Base-by-base conservation (phyloP, 2,113 vertebrate genomes). In the Eudorcas thomsonii region DNA sequence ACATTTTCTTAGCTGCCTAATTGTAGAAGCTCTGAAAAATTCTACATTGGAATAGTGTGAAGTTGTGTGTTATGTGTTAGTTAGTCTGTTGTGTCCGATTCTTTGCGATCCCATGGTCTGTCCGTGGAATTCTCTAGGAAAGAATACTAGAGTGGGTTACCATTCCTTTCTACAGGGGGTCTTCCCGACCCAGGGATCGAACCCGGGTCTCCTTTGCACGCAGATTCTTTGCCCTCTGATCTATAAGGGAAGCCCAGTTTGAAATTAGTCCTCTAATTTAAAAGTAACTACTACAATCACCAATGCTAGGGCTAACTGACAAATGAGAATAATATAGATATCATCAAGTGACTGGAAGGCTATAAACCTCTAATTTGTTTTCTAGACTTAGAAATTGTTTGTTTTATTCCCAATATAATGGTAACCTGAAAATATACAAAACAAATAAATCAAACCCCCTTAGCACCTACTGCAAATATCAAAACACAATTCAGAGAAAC, bases 401-500 rank as follows among this genome's bases (percentile, higher is more conserved):
- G 57, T 64, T 96, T 96, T 91, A 33, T 95, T 96, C 67, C 64
- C 81, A 78, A 0, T 78, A 16, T 84, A 87, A 96, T 77, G 33
- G 78, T 90, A 83, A 83, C 50, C 43, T 77, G 59, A 48, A 85
- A 96, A 93, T 94, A 91, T 36, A 94, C 88, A 97, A 96, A 97
- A 88, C 92, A 91, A 96, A 91, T 77, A 94, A 85, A 90, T 95
- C 91, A 85, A 52, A 21, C 57, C 50, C 39, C 64, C 62, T 62
- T 36, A 55, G 71, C 45, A 91, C 19, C 94, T 78, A 83, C 78
- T 57, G 60, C 59, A 96, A 94, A 94, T 91, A 96, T 87, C 86
- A 96, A 96, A 98, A 88, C 91, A 97, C 26, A 60, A 52, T 95
- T 90, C 88, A 64, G 78, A 96, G 62, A 82, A 97, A 60, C 13